Conservation (phyloP, 1,140 invertebrate species). For the Drosophila lini region DNA sequence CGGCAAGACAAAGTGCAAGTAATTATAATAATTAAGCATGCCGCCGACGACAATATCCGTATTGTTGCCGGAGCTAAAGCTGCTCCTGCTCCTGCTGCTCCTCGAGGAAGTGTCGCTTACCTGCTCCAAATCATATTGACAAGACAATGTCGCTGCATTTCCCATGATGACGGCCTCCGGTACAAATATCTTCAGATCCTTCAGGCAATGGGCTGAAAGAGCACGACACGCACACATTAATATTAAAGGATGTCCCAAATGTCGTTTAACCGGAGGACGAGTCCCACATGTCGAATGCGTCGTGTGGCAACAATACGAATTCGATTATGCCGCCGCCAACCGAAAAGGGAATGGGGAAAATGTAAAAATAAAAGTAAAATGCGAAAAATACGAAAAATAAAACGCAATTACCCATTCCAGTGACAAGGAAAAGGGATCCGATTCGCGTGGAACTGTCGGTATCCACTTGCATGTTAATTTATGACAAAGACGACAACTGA, state of each 20-base stretch:
- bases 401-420: conserved; percentile 68
- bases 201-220: conserved; percentile 85
- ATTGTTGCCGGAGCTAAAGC: conserved; percentile 13
- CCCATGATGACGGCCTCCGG: conserved; percentile 90
- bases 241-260: conserved; percentile 43
- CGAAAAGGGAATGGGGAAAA: conserved; percentile 21
- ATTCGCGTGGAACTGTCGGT: conserved; percentile 28
- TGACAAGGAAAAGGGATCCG: conserved; percentile 32
- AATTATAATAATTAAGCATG: conserved; percentile 81
- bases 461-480: conserved; percentile 75
- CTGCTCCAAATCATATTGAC: conserved; percentile 92
- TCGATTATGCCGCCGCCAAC: conserved; percentile 59
- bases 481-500: conserved; percentile 51
- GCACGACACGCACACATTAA: conserved; percentile 20
- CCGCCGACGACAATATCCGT: conserved; percentile 54
- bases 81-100: conserved; percentile 5
- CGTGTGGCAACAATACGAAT: conserved; percentile 50
- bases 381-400: conserved; percentile 26
- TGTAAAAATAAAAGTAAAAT: conserved; percentile 9
- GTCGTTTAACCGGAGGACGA: conserved; percentile 45
- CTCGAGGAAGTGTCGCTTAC: conserved; percentile 71
- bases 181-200: conserved; percentile 90
- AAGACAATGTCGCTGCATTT: conserved; percentile 89
- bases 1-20: conserved; percentile 75
- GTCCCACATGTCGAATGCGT: conserved; percentile 21